Evolutionary conservation across 2,888 invertebrate genomes (phyloP).

Genomic region (Caenorhabditis sp.): DNA sequence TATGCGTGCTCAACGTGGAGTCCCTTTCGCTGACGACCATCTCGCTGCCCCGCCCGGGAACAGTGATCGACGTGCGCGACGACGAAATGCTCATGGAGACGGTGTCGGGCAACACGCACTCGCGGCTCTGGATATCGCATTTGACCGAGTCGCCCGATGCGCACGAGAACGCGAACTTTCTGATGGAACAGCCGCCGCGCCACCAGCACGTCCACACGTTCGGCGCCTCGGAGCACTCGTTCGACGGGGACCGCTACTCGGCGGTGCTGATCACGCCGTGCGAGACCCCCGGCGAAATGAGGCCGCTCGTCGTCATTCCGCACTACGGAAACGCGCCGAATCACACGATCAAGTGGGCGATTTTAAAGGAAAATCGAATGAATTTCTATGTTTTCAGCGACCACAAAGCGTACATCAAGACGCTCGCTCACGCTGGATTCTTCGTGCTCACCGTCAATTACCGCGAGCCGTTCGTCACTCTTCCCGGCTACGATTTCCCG

Average conservation of each 20-base stretch:
- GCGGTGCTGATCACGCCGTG: neutral
- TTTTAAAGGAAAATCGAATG: neutral
- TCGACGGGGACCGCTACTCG: neutral
- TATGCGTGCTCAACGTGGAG: neutral
- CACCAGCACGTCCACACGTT: neutral
- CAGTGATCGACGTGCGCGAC: slow-evolving; percentile 5
- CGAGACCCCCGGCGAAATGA: neutral
- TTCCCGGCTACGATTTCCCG: neutral
- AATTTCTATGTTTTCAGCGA: neutral
- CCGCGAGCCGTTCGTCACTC: slow-evolving; percentile 1
- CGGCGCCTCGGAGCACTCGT: neutral
- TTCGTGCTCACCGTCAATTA: slow-evolving; percentile 19
- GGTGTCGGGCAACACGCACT: neutral
- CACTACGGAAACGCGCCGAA: slow-evolving; percentile 76
- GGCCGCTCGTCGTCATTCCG: slow-evolving; percentile 70
- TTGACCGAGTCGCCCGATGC: neutral
- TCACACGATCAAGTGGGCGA: slow-evolving; percentile 12
- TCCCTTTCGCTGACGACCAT: neutral
- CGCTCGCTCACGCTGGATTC: slow-evolving; percentile 3
- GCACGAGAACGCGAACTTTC: neutral
- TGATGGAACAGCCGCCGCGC: neutral
- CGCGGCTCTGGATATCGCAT: slow-evolving; percentile 7
- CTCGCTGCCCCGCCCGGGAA: neutral
- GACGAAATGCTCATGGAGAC: slow-evolving; percentile 18
- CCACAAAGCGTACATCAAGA: neutral